Conservation (phyloP, 1,140 invertebrate species). For the Brachionus asplanchnoidis region DNA sequence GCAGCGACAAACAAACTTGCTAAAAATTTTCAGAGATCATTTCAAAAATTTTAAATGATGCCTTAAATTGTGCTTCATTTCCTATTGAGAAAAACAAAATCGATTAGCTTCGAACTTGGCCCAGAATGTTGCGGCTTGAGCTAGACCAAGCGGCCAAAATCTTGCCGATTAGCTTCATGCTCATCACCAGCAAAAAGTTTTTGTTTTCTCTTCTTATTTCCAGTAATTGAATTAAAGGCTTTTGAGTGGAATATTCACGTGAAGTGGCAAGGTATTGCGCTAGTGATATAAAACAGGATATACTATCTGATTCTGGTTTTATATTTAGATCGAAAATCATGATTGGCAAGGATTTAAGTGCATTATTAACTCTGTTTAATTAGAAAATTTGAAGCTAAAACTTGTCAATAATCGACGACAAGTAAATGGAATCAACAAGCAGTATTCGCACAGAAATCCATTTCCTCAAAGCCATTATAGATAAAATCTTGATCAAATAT, state of each 20-base stretch:
- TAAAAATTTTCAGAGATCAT: background rate
- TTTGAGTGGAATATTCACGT: slow-evolving; percentile 17
- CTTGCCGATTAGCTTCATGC: background rate
- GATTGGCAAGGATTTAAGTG: slow-evolving; percentile 11
- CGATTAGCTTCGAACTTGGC: background rate
- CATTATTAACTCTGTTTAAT: slow-evolving; percentile 31
- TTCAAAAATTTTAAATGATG: background rate
- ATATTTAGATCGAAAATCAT: slow-evolving; percentile 1
- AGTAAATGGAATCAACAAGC: slow-evolving; percentile 32
- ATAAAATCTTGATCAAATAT: slow-evolving; percentile 40
- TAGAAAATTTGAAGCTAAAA: slow-evolving; percentile 15
- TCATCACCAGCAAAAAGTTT: background rate
- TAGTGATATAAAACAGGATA: background rate
- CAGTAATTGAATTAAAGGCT: background rate
- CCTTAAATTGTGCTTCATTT: background rate
- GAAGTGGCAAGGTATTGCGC: background rate
- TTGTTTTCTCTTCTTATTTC: background rate
- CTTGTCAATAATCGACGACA: slow-evolving; percentile 13
- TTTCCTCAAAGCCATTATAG: slow-evolving; percentile 31
- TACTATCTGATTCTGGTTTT: background rate
- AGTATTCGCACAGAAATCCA: slow-evolving; percentile 26
- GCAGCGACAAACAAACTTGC: background rate
- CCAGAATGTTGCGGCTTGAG: background rate
- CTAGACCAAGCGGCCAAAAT: background rate
- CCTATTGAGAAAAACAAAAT: background rate